Percentiles rank a stretch among this genome's conserved stretches.
phyloP scores from a whole-genome alignment of 2,113 vertebrate species.

The Ramphastos sulfuratus region DNA sequence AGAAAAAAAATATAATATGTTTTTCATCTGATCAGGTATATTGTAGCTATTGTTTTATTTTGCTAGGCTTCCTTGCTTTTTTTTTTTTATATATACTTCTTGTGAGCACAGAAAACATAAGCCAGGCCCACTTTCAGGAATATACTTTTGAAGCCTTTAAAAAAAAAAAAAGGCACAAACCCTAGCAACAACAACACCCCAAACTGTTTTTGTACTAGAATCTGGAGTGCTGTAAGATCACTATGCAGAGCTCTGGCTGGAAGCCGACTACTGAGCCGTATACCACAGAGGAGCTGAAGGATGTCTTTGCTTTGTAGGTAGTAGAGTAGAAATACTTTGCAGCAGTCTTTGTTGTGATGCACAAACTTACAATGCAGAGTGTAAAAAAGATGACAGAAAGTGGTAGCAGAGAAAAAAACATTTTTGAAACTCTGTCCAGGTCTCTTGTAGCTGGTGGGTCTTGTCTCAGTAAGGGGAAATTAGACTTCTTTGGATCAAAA shows the following conservation, averaged over 20 bases:
- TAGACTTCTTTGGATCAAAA: slow-evolving; percentile 3
- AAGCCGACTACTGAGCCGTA: neutral
- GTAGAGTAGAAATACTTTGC: slow-evolving; percentile 15
- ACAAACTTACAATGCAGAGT: slow-evolving; percentile 28
- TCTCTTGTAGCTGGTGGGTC: neutral
- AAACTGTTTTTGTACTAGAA: slow-evolving; percentile 32
- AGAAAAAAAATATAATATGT: neutral
- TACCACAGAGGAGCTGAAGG: neutral
- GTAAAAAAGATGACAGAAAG: slow-evolving; percentile 27
- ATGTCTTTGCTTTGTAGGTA: slow-evolving; percentile 28
- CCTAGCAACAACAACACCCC: neutral
- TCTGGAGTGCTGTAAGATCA: slow-evolving; percentile 41
- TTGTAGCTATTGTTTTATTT: neutral
- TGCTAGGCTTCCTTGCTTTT: slow-evolving; percentile 27
- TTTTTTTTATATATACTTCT: neutral
- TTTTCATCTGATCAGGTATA: slow-evolving; percentile 20
- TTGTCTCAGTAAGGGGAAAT: neutral
- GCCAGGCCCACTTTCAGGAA: slow-evolving; percentile 20
- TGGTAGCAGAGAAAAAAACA: neutral
- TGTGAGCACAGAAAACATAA: slow-evolving; percentile 38
- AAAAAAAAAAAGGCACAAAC: neutral
- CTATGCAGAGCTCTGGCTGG: slow-evolving; percentile 9
- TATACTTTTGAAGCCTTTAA: neutral
- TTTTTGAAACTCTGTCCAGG: neutral
- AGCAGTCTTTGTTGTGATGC: slow-evolving; percentile 25